Evolutionary conservation across 2,113 vertebrate species (phyloP).

Genomic region (Brevimyrus niger): DNA sequence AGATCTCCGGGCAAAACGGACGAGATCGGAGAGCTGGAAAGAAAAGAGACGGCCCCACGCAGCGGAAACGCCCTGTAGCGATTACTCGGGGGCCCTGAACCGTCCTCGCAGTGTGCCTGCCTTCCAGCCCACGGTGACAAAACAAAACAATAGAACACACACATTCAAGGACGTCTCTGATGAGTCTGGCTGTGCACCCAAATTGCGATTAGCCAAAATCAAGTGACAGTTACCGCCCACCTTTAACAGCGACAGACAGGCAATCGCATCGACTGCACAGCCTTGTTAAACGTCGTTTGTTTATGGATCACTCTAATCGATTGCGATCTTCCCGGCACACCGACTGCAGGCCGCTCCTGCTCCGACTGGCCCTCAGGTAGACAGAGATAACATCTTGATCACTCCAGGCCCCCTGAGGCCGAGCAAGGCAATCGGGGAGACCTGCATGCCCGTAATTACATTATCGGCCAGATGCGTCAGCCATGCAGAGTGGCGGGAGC

Average conservation of each 20-base stretch:
- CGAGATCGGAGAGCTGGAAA: neutral
- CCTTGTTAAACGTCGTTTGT: slow-evolving; percentile 30
- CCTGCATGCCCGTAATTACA: slow-evolving; percentile 60
- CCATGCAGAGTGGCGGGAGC: slow-evolving; percentile 56
- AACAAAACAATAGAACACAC: neutral
- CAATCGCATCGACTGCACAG: slow-evolving; percentile 19
- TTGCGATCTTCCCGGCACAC: slow-evolving; percentile 17
- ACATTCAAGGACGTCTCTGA: neutral
- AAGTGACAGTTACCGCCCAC: slow-evolving; percentile 34
- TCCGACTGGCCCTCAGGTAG: neutral
- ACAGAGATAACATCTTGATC: slow-evolving; percentile 49
- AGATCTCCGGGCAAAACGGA: neutral
- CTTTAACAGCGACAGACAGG: slow-evolving; percentile 28
- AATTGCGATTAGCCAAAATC: slow-evolving; percentile 51
- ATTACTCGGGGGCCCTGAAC: neutral
- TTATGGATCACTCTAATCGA: slow-evolving; percentile 36
- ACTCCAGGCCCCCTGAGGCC: slow-evolving; percentile 48
- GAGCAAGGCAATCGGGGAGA: slow-evolving; percentile 55
- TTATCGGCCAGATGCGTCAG: slow-evolving; percentile 71
- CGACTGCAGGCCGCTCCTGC: neutral
- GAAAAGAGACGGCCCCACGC: neutral
- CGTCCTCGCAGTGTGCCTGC: neutral
- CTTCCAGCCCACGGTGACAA: neutral
- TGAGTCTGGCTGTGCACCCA: slow-evolving; percentile 10
- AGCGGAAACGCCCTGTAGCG: neutral